Conservation (phyloP, 2,888 invertebrate species). For the Drosophila multiciliata region DNA sequence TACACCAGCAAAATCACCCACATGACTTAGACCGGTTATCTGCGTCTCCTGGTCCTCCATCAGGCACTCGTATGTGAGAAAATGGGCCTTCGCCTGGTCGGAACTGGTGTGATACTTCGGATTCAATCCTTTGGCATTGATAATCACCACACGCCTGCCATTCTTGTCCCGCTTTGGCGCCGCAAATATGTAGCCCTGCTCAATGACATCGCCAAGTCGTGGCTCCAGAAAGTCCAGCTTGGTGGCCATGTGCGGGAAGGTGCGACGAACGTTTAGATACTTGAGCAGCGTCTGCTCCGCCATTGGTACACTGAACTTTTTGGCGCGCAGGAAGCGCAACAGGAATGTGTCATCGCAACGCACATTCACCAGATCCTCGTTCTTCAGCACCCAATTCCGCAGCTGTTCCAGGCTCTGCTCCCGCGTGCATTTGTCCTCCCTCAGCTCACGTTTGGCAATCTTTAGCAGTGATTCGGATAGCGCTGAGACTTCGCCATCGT, state of each 20-base stretch:
- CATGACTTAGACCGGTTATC: slow-evolving; percentile 90
- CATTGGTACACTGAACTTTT: slow-evolving; percentile 92
- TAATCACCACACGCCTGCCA: slow-evolving; percentile 90
- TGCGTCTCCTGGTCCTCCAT: slow-evolving; percentile 91
- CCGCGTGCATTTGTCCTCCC: slow-evolving; percentile 88
- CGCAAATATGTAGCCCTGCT: slow-evolving; percentile 90
- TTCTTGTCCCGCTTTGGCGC: slow-evolving; percentile 90
- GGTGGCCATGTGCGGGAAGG: slow-evolving; percentile 88
- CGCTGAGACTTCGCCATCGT: slow-evolving; percentile 36
- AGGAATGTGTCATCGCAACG: slow-evolving; percentile 90
- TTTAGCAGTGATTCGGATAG: slow-evolving; percentile 80
- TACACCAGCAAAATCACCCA: slow-evolving; percentile 89
- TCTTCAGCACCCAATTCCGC: slow-evolving; percentile 89
- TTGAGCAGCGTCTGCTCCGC: slow-evolving; percentile 92
- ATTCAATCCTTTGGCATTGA: slow-evolving; percentile 88
- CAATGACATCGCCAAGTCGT: slow-evolving; percentile 88
- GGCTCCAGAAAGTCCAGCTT: slow-evolving; percentile 89
- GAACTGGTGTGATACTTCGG: slow-evolving; percentile 88
- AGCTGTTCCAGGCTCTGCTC: slow-evolving; percentile 88
- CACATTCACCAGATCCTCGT: slow-evolving; percentile 89
- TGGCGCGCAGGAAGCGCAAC: slow-evolving; percentile 90
- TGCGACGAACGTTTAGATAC: slow-evolving; percentile 90
- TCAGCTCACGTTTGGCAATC: slow-evolving; percentile 88
- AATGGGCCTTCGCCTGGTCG: slow-evolving; percentile 90
- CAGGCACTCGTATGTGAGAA: slow-evolving; percentile 90